Evolutionary conservation across 2,888 invertebrate species (phyloP), one percentile per base, ranked within the genome.

Genomic region (Incurvaria masculella): DNA sequence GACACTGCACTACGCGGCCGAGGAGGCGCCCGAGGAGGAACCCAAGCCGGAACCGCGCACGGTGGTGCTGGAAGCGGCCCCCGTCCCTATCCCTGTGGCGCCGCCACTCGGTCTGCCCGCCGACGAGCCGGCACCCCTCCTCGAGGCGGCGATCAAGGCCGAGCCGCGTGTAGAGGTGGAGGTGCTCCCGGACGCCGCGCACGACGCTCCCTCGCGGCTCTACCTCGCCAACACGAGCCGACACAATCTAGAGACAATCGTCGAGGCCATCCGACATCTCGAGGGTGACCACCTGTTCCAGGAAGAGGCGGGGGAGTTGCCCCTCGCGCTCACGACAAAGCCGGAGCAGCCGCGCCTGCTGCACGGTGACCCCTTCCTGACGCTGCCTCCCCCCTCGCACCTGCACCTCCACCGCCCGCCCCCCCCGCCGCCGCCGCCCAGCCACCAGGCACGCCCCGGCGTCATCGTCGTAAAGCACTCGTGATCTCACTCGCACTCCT

Each of bases 201-300:
- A 66, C 20, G 74, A 73, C 41, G 2, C 53, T 42, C 64, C 74
- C 1, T 69, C 78, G 38, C 69, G 79, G 5, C 61, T 79, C 27
- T 79, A 79, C 58, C 62, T 75, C 19, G 75, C 79, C 18, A 79
- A 74, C 56, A 91, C 91, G 46, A 94, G 94, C 53, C 87, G 95
- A 48, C 94, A 96, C 69, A 97, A 97, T 70, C 81, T 99, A 59
- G 97, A 98, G 72, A 97, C 97, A 14, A 97, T 99, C 57, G 96
- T 98, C 38, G 97, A 98, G 70, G 99, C 99, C 48, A 98, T 99
- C 62, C 87, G 97, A 38, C 97, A 98, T 67, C 79, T 99, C 56
- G 98, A 99, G 68, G 97, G 97, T 39, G 97, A 96, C 68, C 94
- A 94, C 68, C 78, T 95, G 64, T 95, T 96, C 73, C 85, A 88